Conservation (phyloP, 2,113 vertebrate species). For the Limanda limanda region DNA sequence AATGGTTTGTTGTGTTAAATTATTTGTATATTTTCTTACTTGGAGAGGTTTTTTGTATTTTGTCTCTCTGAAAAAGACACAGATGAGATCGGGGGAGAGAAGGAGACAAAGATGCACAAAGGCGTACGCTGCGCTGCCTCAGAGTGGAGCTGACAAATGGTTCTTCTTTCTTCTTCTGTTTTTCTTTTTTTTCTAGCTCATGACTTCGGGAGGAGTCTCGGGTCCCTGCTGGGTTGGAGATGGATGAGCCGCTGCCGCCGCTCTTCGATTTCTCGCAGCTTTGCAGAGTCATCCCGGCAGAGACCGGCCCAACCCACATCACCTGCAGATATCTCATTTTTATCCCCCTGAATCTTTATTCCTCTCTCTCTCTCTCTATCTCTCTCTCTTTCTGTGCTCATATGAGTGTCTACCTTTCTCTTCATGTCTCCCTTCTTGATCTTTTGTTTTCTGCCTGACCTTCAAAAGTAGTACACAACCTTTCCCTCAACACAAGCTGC, state of each 20-base stretch:
- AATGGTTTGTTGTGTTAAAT: background rate
- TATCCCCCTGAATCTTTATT: slow-evolving; percentile 10
- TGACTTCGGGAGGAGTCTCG: slow-evolving; percentile 45
- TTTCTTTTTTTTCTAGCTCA: slow-evolving; percentile 46
- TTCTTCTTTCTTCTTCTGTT: slow-evolving; percentile 44
- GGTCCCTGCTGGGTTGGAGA: slow-evolving; percentile 67
- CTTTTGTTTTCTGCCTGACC: slow-evolving; percentile 68
- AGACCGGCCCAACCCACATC: slow-evolving; percentile 48
- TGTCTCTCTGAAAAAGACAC: background rate
- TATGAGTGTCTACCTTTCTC: slow-evolving; percentile 31
- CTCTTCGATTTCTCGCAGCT: slow-evolving; percentile 59
- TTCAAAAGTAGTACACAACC: slow-evolving; percentile 60
- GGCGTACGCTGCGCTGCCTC: slow-evolving; percentile 60
- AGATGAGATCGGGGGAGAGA: slow-evolving; percentile 1
- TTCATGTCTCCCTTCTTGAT: background rate
- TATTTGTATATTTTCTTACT: background rate
- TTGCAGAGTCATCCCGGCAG: slow-evolving; percentile 77
- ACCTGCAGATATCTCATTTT: slow-evolving; percentile 49
- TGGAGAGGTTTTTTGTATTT: background rate
- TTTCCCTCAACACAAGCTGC: slow-evolving; percentile 38
- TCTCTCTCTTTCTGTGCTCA: slow-evolving; percentile 7
- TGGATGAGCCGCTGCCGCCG: slow-evolving; percentile 58
- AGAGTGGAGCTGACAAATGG: slow-evolving; percentile 59
- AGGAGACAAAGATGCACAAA: slow-evolving; percentile 17
- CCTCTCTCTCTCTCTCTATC: slow-evolving; percentile 8